Evolutionary conservation across 2,888 invertebrate species (phyloP).

Genomic region (Drosophila paramelanica): DNA sequence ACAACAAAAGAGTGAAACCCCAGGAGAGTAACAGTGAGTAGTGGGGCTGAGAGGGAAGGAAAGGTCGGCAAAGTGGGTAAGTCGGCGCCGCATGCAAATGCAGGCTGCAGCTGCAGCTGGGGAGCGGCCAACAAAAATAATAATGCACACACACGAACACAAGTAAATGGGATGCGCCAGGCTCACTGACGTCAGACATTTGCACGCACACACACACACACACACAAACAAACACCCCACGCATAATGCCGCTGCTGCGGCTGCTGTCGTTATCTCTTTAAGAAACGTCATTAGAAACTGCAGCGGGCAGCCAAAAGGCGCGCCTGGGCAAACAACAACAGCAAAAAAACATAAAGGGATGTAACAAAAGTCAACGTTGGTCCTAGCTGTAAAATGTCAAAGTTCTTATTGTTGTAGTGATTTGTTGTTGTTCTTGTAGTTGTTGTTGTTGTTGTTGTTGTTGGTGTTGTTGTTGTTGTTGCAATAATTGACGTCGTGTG

Average conservation of each 20-base stretch:
- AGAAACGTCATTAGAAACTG: slow-evolving; percentile 71
- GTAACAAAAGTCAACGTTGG: slow-evolving; percentile 21
- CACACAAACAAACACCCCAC: slow-evolving; percentile 40
- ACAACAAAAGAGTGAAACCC: not conserved
- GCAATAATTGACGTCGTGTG: slow-evolving; percentile 62
- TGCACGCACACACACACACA: slow-evolving; percentile 34
- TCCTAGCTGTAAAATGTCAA: slow-evolving; percentile 49
- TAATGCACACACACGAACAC: slow-evolving; percentile 10
- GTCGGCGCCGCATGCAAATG: slow-evolving; percentile 2
- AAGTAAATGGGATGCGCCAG: slow-evolving; percentile 48
- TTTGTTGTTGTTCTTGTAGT: slow-evolving; percentile 9
- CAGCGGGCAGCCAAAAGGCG: slow-evolving; percentile 53
- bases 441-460: slow-evolving; percentile 15
- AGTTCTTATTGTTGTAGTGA: slow-evolving; percentile 13
- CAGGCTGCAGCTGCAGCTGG: slow-evolving; percentile 36
- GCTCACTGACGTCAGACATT: slow-evolving; percentile 56
- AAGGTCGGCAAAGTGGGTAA: not conserved
- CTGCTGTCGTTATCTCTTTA: slow-evolving; percentile 57
- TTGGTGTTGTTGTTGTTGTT: slow-evolving; percentile 35
- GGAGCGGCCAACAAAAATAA: slow-evolving; percentile 49
- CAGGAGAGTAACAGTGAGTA: not conserved
- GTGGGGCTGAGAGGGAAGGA: not conserved
- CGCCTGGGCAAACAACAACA: slow-evolving; percentile 41
- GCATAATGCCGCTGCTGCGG: slow-evolving; percentile 33
- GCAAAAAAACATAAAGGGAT: no score